These are phyloP conservation scores for Aphelenchoides avenae DNA, from an alignment of 1,140 invertebrate species.

Conservation along the genomic window DNA sequence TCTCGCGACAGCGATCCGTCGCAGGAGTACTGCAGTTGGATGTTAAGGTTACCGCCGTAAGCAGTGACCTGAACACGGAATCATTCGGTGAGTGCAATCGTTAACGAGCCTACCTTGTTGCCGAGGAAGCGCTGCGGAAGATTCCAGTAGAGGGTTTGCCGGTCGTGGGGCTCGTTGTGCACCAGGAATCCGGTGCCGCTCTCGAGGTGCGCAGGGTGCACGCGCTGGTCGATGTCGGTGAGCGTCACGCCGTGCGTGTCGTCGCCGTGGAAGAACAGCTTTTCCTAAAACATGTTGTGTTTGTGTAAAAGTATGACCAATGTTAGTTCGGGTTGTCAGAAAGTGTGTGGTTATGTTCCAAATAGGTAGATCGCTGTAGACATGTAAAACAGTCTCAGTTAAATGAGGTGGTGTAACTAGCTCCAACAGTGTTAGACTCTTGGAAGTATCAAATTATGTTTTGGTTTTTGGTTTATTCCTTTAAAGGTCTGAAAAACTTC, in stretches of 20 bases:
- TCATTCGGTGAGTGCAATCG: slow-evolving; percentile 3
- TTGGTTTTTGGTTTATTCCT: too few species aligned
- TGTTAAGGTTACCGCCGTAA: slow-evolving; percentile 53
- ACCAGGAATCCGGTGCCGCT: slow-evolving; percentile 46
- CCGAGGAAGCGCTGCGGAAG: slow-evolving; percentile 78
- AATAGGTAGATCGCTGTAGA: too few species aligned
- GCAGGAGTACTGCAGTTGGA: slow-evolving; percentile 51
- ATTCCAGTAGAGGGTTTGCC: slow-evolving; percentile 70
- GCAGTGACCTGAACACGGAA: slow-evolving; percentile 48
- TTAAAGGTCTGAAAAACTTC: slow-evolving; percentile 2
- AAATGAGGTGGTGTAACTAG: too few species aligned
- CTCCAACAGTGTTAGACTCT: too few species aligned
- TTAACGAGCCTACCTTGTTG: slow-evolving; percentile 69
- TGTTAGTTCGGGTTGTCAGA: too few species aligned
- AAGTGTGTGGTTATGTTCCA: too few species aligned
- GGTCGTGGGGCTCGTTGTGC: slow-evolving; percentile 32
- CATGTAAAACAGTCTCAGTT: too few species aligned
- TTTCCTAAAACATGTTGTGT: slow-evolving; percentile 45
- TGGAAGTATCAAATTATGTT: too few species aligned
- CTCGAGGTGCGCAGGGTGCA: slow-evolving; percentile 36
- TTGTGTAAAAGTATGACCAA: not conserved
- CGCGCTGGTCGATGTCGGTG: slow-evolving; percentile 43
- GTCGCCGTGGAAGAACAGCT: slow-evolving; percentile 50
- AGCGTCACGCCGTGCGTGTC: slow-evolving; percentile 53
- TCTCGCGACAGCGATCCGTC: slow-evolving; percentile 36